Base-by-base conservation (phyloP, 2,797 vertebrate genomes). In the Brachyrhaphis roseni region DNA sequence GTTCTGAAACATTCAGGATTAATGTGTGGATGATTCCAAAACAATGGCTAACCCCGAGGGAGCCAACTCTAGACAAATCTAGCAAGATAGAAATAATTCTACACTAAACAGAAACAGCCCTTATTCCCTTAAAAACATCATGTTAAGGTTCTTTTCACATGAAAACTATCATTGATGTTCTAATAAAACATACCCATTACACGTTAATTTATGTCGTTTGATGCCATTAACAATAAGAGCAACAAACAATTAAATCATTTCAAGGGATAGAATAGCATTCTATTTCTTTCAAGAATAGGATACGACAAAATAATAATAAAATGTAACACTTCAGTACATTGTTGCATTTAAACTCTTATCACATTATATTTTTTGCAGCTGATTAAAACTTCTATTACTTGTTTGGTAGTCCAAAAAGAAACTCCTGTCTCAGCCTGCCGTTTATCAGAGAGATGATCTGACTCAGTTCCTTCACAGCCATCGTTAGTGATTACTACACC, bases 401-500 rank as follows among this genome's bases (percentile, higher is more conserved):
- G 46, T 83, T 1, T 34, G 53, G 72, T 71, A 78, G 79, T 77
- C 23, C 10, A 71, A 12, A 76, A 64, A 66, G 18, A 66, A 66
- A 39, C 34, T 34, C 62, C 31, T 34, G 36, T 23, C 53, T 73
- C 72, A 16, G 76, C 49, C 34, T 57, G 77, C 73, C 49, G 62
- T 79, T 53, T 78, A 87, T 89, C 78, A 46, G 76, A 49, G 74
- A 55, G 75, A 75, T 78, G 76, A 39, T 77, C 82, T 88, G 86
- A 92, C 85, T 92, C 87, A 89, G 76, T 81, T 73, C 85, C 71
- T 68, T 70, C 77, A 81, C 84, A 73, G 72, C 79, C 57, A 34
- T 34, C 2, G 34, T 34, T 34, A 34, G 80, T 34, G 76, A 86
- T 82, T 84, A n/a, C 84, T 89, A 87, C 90, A 73, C 89, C 91